Percentiles rank a stretch among this genome's conserved stretches.
phyloP scores from a whole-genome alignment of 2,113 vertebrate species.

The Fulmarus glacialis region DNA sequence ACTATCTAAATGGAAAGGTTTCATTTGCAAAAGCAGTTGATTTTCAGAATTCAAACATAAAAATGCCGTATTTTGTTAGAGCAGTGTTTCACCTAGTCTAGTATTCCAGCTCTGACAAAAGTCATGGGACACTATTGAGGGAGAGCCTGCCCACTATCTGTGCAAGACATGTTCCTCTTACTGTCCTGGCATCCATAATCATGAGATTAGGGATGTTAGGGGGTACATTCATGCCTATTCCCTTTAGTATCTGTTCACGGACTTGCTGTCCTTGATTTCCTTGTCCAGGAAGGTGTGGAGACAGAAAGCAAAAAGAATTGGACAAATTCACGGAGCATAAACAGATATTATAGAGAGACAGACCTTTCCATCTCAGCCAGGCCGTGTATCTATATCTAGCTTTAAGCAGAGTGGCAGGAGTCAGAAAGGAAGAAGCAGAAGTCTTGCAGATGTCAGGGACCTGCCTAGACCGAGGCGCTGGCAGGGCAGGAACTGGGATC shows the following conservation, averaged over 20 bases:
- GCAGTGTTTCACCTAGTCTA: background rate
- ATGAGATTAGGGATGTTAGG: background rate
- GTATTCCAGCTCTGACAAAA: background rate
- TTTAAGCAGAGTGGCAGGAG: background rate
- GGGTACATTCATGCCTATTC: background rate
- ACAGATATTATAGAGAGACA: background rate
- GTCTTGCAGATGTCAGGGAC: background rate
- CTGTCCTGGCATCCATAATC: background rate
- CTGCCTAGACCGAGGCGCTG: background rate
- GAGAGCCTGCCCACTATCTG: background rate
- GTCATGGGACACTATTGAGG: accelerated
- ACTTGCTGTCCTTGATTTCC: background rate
- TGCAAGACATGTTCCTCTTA: background rate
- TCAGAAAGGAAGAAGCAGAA: background rate
- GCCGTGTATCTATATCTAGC: accelerated
- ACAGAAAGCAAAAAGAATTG: background rate
- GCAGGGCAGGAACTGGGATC: background rate
- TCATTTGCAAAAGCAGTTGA: background rate
- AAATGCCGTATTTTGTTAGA: background rate
- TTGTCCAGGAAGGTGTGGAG: background rate
- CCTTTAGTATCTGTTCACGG: background rate
- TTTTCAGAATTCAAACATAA: background rate
- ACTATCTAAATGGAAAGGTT: background rate
- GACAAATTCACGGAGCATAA: background rate
- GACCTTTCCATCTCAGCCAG: background rate